These are phyloP conservation scores for Crocidura indochinensis DNA, from an alignment of 2,797 vertebrate genomes.

Conservation along the genomic window DNA sequence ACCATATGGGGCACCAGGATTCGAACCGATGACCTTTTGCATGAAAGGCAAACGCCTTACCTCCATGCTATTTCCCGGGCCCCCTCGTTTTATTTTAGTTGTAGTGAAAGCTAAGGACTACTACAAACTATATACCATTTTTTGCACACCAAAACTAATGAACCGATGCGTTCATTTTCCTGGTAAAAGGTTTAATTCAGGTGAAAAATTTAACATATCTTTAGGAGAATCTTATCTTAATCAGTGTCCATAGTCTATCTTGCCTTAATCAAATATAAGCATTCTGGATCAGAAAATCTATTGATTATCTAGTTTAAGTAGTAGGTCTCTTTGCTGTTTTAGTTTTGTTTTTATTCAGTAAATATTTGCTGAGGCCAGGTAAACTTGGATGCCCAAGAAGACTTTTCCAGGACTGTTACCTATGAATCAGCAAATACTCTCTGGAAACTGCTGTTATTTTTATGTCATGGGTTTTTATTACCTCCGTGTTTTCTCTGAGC, in stretches of 20 bases:
- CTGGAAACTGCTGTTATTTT: neutral
- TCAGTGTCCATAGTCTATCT: neutral
- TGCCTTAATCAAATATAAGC: slow-evolving; percentile 32
- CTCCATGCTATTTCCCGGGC: too few relatives aligned
- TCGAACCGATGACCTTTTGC: too few relatives aligned
- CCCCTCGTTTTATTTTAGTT: slow-evolving; percentile 11
- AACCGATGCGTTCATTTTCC: neutral
- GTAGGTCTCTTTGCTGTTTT: neutral
- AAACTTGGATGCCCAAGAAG: neutral
- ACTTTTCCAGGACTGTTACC: neutral
- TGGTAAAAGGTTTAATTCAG: neutral
- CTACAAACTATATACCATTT: neutral
- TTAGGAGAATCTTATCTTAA: neutral
- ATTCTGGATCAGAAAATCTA: neutral
- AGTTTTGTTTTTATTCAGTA: slow-evolving; percentile 10
- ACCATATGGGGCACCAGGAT: too few relatives aligned
- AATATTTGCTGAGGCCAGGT: neutral
- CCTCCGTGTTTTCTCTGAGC: neutral
- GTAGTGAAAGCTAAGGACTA: slow-evolving; percentile 23
- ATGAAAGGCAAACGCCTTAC: too few relatives aligned
- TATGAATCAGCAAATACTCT: neutral
- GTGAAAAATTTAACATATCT: neutral
- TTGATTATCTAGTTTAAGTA: neutral
- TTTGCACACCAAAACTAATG: neutral
- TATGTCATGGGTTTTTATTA: neutral